Conservation (phyloP, 1,140 invertebrate genomes). For the Trinorchestia longiramus region DNA sequence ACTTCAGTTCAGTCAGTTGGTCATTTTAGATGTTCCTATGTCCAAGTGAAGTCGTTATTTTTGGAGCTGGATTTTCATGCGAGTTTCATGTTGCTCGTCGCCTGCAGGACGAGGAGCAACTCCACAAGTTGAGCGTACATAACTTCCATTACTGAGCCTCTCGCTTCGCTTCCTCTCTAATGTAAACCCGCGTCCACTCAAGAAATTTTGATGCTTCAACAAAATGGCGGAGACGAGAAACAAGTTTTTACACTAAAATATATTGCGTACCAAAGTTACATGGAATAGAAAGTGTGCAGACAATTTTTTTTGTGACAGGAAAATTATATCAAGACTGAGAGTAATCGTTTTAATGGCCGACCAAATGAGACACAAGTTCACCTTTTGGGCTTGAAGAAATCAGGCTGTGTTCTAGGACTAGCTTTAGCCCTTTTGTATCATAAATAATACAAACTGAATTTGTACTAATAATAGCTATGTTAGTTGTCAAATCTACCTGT, state of each 20-base stretch:
- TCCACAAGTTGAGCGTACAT: not conserved
- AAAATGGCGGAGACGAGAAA: not conserved
- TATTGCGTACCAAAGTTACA: not conserved
- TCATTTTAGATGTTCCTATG: not conserved
- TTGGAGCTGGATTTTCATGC: not conserved
- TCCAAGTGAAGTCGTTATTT: not conserved
- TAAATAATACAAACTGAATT: too few species aligned
- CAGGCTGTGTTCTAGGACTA: not conserved
- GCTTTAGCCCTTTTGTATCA: too few species aligned
- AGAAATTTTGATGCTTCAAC: not conserved
- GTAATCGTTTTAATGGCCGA: not conserved
- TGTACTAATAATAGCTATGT: too few species aligned
- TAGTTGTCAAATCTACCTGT: too few species aligned
- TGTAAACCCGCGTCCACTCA: not conserved
- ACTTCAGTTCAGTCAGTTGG: not conserved
- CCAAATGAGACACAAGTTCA: too few species aligned
- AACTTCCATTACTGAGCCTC: not conserved
- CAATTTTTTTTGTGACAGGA: not conserved
- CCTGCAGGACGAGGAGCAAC: too few species aligned
- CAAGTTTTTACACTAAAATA: not conserved
- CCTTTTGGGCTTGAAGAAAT: not conserved
- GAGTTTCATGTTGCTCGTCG: not conserved
- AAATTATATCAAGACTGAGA: not conserved
- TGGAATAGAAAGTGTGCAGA: not conserved
- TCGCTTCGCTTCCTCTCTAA: not conserved